These are phyloP conservation scores for Huso huso DNA, from an alignment of 2,797 vertebrate genomes.

Conservation along the genomic window DNA sequence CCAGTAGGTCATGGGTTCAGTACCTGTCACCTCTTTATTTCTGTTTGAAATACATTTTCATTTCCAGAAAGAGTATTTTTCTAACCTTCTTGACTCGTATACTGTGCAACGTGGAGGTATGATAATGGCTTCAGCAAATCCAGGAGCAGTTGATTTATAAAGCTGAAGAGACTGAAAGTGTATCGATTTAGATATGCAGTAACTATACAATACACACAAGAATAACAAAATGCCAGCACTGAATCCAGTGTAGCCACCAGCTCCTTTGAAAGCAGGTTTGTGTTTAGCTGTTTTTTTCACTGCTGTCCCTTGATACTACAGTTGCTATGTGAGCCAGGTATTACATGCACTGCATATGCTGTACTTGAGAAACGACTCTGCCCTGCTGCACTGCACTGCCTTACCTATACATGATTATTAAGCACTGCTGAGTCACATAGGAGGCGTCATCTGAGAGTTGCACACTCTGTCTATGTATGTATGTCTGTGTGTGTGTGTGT, in stretches of 20 bases:
- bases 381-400: slow-evolving; percentile 47
- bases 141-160: not conserved
- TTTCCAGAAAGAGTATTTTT: too few species aligned
- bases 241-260: not conserved
- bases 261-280: not conserved
- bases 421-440: slow-evolving; percentile 37
- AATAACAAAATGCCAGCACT: slow-evolving; percentile 1
- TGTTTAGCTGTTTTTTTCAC: slow-evolving; percentile 24
- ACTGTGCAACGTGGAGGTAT: too few species aligned
- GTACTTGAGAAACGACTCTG: slow-evolving; percentile 44
- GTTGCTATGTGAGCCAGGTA: slow-evolving; percentile 60
- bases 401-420: slow-evolving; percentile 36
- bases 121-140: too few species aligned
- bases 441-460: slow-evolving; percentile 27
- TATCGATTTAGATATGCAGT: not conserved
- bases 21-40: too few species aligned
- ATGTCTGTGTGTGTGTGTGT: not conserved
- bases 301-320: slow-evolving; percentile 19
- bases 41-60: too few species aligned
- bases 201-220: not conserved
- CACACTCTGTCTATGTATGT: slow-evolving; percentile 11
- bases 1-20: too few species aligned
- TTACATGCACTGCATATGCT: slow-evolving; percentile 44
- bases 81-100: too few species aligned
- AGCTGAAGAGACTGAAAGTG: not conserved